Conservation (phyloP, 1,140 invertebrate genomes). For the Diplogasteroides magnus region DNA sequence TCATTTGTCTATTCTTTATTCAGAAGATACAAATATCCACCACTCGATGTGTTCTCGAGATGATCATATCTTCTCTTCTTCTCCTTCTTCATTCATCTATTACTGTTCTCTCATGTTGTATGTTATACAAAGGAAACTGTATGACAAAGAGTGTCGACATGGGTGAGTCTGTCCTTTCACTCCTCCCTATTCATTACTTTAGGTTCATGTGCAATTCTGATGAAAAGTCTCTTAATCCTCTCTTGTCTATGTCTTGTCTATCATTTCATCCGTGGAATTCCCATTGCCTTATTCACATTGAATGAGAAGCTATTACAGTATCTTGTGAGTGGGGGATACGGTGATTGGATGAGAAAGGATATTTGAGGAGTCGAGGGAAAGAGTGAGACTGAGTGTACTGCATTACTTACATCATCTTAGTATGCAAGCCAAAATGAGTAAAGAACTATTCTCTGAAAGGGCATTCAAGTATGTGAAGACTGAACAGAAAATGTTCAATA, state of each 20-base stretch:
- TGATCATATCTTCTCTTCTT: no score
- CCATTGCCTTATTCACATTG: background rate
- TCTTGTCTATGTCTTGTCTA: background rate
- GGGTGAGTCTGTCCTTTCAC: background rate
- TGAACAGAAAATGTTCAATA: background rate
- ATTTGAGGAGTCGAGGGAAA: background rate
- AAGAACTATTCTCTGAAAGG: background rate
- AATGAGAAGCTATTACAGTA: background rate
- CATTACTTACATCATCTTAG: background rate
- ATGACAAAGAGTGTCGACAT: no score
- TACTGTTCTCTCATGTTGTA: background rate
- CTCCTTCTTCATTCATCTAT: background rate
- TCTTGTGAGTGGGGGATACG: background rate
- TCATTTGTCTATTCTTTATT: no score
- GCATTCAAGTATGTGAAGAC: background rate
- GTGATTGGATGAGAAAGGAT: background rate
- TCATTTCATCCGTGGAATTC: background rate
- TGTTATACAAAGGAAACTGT: background rate
- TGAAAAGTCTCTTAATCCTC: background rate
- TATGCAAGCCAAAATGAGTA: background rate
- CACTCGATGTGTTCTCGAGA: no score
- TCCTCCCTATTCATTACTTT: background rate
- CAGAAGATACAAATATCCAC: no score
- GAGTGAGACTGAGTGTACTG: background rate
- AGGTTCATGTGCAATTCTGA: background rate